These are phyloP conservation scores for Eupithecia abbreviata DNA, from an alignment of 2,888 invertebrate genomes.

Conservation along the genomic window DNA sequence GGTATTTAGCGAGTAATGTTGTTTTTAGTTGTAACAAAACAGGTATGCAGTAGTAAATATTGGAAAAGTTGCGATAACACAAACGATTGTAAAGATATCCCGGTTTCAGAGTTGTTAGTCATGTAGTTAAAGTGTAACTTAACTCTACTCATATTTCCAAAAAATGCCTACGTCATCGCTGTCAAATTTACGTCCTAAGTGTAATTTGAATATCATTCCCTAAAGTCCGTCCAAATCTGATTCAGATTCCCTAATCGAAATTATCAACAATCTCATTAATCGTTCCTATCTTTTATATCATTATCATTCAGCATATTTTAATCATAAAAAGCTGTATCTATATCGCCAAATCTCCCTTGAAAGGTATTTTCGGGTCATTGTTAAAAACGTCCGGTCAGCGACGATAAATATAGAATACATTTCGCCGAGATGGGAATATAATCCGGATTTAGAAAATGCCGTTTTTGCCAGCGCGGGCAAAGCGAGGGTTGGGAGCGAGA, in stretches of 20 bases:
- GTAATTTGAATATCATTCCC: neutral
- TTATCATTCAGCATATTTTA: conserved; percentile 10
- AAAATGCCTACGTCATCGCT: too few relatives aligned
- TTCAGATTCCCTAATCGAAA: conserved; percentile 3
- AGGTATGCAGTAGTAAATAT: neutral
- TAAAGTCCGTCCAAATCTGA: neutral
- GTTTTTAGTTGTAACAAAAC: neutral
- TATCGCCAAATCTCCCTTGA: conserved; percentile 60
- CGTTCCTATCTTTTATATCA: neutral
- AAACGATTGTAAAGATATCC: neutral
- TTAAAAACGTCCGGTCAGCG: conserved; percentile 73
- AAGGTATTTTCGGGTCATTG: conserved; percentile 66
- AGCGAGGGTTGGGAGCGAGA: conserved; percentile 45
- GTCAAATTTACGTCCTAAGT: neutral
- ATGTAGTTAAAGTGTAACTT: too few relatives aligned
- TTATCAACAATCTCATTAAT: neutral
- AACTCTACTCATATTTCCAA: too few relatives aligned
- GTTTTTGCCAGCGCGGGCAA: conserved; percentile 52
- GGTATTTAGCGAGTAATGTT: neutral
- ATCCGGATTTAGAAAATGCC: conserved; percentile 71
- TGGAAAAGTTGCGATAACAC: neutral
- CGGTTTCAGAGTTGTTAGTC: neutral
- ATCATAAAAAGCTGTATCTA: conserved; percentile 41
- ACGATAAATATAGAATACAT: conserved; percentile 76
- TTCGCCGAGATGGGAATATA: conserved; percentile 71